Percentiles rank a stretch among this genome's conserved stretches.
phyloP scores from a whole-genome alignment of 2,113 vertebrate species.

The Prochilodus magdalenae region DNA sequence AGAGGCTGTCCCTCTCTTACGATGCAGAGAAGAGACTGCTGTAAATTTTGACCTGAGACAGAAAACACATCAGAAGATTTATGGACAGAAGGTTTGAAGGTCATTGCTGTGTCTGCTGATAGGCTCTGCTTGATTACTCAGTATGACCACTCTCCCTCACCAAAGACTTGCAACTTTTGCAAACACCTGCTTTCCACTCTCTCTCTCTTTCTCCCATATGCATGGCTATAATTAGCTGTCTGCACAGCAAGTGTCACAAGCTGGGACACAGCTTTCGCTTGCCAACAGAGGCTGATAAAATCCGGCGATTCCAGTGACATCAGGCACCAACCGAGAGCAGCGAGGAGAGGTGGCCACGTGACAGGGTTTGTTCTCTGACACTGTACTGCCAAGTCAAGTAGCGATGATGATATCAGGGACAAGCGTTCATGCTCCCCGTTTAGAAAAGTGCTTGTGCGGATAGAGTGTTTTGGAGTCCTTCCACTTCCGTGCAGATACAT shows the following conservation, averaged over 20 bases:
- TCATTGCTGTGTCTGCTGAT: slow-evolving; percentile 33
- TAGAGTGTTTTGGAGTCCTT: not conserved
- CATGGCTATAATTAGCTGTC: slow-evolving; percentile 71
- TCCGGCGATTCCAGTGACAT: slow-evolving; percentile 50
- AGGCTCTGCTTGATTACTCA: slow-evolving; percentile 16
- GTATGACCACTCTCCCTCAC: slow-evolving; percentile 2
- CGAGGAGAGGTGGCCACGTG: not conserved
- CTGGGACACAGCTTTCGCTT: slow-evolving; percentile 62
- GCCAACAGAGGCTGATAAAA: slow-evolving; percentile 63
- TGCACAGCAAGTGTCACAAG: slow-evolving; percentile 64
- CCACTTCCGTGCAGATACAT: not conserved
- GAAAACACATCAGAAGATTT: not conserved
- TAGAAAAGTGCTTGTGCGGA: not conserved
- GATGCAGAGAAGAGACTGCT: not conserved
- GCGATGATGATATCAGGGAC: not conserved
- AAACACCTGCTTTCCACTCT: slow-evolving; percentile 39
- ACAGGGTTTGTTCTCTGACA: not conserved
- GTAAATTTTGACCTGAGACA: not conserved
- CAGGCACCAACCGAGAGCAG: slow-evolving; percentile 46
- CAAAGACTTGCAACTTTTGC: slow-evolving; percentile 25
- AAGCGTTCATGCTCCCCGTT: not conserved
- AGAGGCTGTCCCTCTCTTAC: no score
- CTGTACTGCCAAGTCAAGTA: not conserved
- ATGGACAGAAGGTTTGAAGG: slow-evolving; percentile 18
- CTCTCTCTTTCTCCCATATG: slow-evolving; percentile 47